Conservation (phyloP, 2,888 invertebrate genomes). For the Leistus spinibarbis region DNA sequence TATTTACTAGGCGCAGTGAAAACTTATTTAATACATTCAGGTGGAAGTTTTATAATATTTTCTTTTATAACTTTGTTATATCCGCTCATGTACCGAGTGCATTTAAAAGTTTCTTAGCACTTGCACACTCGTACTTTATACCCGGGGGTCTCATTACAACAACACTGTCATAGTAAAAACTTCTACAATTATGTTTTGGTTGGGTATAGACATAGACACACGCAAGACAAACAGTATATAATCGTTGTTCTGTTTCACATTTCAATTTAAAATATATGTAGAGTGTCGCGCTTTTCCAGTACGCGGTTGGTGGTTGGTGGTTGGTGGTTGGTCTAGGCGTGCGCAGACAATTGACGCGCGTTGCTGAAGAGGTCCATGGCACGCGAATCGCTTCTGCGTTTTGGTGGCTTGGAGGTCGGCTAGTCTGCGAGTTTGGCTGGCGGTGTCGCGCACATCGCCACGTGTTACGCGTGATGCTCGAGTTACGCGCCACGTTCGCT, state of each 20-base stretch:
- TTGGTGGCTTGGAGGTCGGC: background rate
- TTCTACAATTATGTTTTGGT: too few relatives aligned
- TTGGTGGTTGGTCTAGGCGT: background rate
- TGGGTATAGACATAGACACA: too few relatives aligned
- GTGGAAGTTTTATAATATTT: slow-evolving; percentile 31
- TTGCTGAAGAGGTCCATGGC: background rate
- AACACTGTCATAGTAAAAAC: background rate
- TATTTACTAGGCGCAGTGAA: slow-evolving; percentile 19
- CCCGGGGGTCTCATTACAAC: background rate
- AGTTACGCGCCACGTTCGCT: slow-evolving; percentile 21
- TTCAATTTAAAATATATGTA: too few relatives aligned
- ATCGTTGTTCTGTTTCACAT: too few relatives aligned
- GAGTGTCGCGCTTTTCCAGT: too few relatives aligned
- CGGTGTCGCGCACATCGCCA: slow-evolving; percentile 1
- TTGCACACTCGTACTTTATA: slow-evolving; percentile 8
- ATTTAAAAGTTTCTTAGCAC: slow-evolving; percentile 33
- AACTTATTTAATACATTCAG: slow-evolving; percentile 25
- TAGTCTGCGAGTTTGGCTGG: background rate
- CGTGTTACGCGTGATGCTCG: slow-evolving; percentile 21
- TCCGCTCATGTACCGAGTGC: slow-evolving; percentile 22
- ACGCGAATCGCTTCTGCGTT: background rate
- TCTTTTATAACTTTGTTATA: slow-evolving; percentile 34
- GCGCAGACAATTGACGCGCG: background rate
- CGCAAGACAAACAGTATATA: too few relatives aligned
- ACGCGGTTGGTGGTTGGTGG: background rate